Evolutionary conservation across 2,797 vertebrate genomes (phyloP), one percentile per base, ranked within the genome.

Genomic region (Oreochromis grahami): DNA sequence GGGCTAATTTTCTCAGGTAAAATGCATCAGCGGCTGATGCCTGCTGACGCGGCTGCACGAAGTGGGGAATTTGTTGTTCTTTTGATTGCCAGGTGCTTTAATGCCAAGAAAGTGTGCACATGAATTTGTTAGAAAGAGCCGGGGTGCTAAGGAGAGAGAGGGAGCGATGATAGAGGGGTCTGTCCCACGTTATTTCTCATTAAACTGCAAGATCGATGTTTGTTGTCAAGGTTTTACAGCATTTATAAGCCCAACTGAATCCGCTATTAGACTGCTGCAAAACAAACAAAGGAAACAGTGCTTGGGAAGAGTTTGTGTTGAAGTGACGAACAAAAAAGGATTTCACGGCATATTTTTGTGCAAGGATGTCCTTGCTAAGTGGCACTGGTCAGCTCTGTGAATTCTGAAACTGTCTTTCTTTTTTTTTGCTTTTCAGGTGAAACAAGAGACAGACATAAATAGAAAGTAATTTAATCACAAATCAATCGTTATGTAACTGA

Each of bases 201-300:
- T 93, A 92, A 87, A 89, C 79, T 48, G 74, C 48, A 53, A 78
- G 84, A 94, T 94, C 55, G 34, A 90, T 92, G 86, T 81, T 86
- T 56, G 60, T 87, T 91, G 84, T 87, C 81, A 7, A 76, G 70
- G 80, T 85, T 90, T 88, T 87, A 84, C 80, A 83, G 82, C 53
- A 58, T 92, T 92, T 91, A 86, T 78, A 89, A 91, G 60, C 77
- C 86, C 80, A 70, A 87, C 85, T 70, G 86, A 91, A 89, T 90
- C 88, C 87, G 85, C 77, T 83, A 79, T 88, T 82, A 83, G 78
- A 89, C 78, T 77, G 79, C 76, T 21, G 81, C 60, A 52, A 50
- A 29, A 17, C 68, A 56, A 79, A 85, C 78, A 76, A 50, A 56
- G 74, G 48, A 63, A 82, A 53, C 41, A 11, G 51, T 4, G 79